Percentiles rank a stretch among this genome's conserved stretches.
phyloP scores from a whole-genome alignment of 1,140 invertebrate species.

The Heliconius himera region DNA sequence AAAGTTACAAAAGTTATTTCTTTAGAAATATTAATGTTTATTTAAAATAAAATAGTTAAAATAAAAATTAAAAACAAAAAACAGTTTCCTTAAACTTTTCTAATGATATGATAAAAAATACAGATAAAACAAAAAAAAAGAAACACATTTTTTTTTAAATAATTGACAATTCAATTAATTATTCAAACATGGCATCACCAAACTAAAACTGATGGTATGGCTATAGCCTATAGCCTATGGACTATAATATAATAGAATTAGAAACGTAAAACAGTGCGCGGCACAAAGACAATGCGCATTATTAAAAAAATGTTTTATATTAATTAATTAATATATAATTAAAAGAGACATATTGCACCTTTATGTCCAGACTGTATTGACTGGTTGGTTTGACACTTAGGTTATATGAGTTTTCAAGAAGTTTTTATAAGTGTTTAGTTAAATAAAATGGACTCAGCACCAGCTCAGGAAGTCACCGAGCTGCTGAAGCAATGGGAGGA shows the following conservation, averaged over 20 bases:
- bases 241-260: not conserved
- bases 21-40: not conserved
- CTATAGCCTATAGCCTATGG: not conserved
- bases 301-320: not conserved
- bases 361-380: not conserved
- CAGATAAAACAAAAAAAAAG: not conserved
- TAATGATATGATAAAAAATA: not conserved
- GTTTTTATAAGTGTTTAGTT: conserved; percentile 41
- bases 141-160: not conserved
- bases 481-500: conserved; percentile 89
- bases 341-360: conserved; percentile 1
- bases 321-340: conserved; percentile 11
- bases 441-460: conserved; percentile 69
- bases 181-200: conserved; percentile 5
- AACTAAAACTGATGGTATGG: conserved; percentile 1
- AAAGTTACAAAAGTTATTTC: too few species aligned
- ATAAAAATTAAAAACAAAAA: not conserved
- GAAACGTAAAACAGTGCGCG: not conserved
- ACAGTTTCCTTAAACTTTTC: not conserved
- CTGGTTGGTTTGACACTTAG: conserved; percentile 45
- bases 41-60: not conserved
- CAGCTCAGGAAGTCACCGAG: conserved; percentile 84
- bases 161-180: conserved; percentile 7
- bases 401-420: conserved; percentile 54
- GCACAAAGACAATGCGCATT: conserved; percentile 6